phyloP scores from a whole-genome alignment of 2,797 vertebrate genomes.

The Spheniscus humboldti region DNA sequence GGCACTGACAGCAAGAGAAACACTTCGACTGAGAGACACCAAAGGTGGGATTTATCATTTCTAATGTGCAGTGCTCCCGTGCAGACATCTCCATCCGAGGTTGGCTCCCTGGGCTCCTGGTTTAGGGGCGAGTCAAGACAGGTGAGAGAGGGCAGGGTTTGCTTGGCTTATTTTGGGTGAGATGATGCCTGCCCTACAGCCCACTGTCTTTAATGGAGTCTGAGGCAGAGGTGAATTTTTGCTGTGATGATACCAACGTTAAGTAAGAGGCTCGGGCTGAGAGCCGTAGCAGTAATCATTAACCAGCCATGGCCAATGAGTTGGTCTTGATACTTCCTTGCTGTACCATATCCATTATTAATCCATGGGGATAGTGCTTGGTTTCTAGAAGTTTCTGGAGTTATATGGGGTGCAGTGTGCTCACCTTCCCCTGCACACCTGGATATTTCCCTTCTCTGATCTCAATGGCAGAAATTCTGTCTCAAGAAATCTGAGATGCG shows the following conservation, averaged over 20 bases:
- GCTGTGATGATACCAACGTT: neutral
- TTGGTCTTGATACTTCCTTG: neutral
- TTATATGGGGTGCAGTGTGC: neutral
- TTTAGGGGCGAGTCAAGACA: neutral
- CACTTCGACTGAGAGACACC: neutral
- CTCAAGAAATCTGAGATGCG: slow-evolving; percentile 39
- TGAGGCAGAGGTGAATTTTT: neutral
- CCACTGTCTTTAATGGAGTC: neutral
- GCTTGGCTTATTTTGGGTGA: neutral
- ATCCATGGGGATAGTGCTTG: neutral
- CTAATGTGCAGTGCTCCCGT: neutral
- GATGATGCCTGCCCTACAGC: neutral
- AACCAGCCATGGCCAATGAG: neutral
- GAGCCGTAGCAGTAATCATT: neutral
- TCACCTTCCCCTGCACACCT: neutral
- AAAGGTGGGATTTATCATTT: neutral
- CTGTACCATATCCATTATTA: neutral
- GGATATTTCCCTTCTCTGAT: neutral
- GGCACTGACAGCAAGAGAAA: neutral
- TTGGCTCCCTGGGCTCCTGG: neutral
- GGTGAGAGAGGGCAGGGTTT: neutral
- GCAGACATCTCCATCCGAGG: neutral
- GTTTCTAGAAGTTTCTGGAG: neutral
- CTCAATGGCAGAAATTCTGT: neutral
- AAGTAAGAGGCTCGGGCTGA: neutral